Base-by-base conservation (phyloP, 2,797 vertebrate genomes). In the Enteromius mattozi region DNA sequence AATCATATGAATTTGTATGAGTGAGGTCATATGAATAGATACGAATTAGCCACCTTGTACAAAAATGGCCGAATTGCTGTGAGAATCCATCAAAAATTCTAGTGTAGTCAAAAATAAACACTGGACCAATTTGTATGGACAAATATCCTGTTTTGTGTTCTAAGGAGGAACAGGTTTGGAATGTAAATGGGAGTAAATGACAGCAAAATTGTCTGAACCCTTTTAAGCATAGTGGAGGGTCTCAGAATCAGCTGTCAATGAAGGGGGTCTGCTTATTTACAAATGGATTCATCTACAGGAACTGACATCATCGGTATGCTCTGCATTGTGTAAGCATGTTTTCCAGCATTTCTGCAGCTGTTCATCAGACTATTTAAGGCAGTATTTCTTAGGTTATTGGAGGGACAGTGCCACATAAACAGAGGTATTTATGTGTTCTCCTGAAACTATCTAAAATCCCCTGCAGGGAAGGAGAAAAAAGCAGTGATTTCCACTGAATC, bases 381-480 rank as follows among this genome's bases (percentile, higher is more conserved):
- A 68, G 77, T 54, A 68, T 59, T 59, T 79, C 45, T 37, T 51
- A 13, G n/a, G 33, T 70, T 80, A 54, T 80, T 54, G 30, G 16
- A 10, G 33, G 37, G 14, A 79, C 45, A 61, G 27, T 35, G 37
- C 19, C 45, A 19, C 14, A 27, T 82, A 79, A 71, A 78, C 21
- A 66, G 59, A 75, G 81, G 59, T 37, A 21, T 82, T 75, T 82
- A 75, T 75, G 56, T 51, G 70, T 17, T 47, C 59, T 65, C 59
- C 59, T 78, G 24, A 33, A 78, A 17, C 76, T 30, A 16, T 45
- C 56, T 74, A 72, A 74, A 37, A 59, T 82, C 70, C 13, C 56
- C 70, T 49, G 13, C 56, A 82, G 81, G 27, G 6, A 51, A 65
- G 30, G 30, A 35, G n/a, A 61, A 61, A 35, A 47, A 42, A 14